A percentile compares a stretch with the other conserved stretches of the same genome.
These are phyloP conservation scores for Metaphire vulgaris DNA, from an alignment of 1,140 invertebrate genomes.

Conservation along the genomic window DNA sequence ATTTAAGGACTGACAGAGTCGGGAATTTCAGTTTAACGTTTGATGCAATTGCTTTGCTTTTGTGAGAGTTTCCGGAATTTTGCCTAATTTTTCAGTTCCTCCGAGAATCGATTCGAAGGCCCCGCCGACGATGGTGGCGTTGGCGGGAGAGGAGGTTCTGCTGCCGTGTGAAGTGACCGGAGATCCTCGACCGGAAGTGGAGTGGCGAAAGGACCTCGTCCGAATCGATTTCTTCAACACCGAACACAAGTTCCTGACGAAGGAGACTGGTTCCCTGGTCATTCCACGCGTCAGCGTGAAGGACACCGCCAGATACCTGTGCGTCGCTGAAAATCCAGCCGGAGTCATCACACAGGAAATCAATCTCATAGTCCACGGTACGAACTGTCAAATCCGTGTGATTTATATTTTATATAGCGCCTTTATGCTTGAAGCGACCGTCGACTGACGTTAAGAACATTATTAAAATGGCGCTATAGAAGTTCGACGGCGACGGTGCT, in stretches of 20 bases:
- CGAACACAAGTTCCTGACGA: constrained; percentile 19
- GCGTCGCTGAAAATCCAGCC: constrained; percentile 55
- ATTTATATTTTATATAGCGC: background rate
- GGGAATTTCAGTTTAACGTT: too few relatives aligned
- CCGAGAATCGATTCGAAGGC: constrained; percentile 77
- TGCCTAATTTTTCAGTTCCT: constrained; percentile 62
- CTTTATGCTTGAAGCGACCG: background rate
- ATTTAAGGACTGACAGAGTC: too few relatives aligned
- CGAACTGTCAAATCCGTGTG: too few relatives aligned
- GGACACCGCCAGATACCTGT: constrained; percentile 51
- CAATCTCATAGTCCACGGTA: constrained; percentile 30
- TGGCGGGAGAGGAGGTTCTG: constrained; percentile 59
- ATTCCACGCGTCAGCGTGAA: constrained; percentile 27
- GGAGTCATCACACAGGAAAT: constrained; percentile 42
- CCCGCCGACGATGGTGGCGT: constrained; percentile 88
- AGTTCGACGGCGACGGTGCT: too few relatives aligned
- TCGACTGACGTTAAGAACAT: constrained; percentile 1
- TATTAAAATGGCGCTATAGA: too few relatives aligned
- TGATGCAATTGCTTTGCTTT: too few relatives aligned
- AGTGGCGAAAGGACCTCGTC: constrained; percentile 46
- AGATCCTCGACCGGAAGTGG: constrained; percentile 51
- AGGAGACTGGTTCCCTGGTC: constrained; percentile 17
- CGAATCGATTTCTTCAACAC: constrained; percentile 35
- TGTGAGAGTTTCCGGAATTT: too few relatives aligned
- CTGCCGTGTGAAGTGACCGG: constrained; percentile 53